Percentiles rank a stretch among this genome's conserved stretches.
Evolutionary conservation across 2,113 vertebrate species (phyloP).

Genomic region (Scomber japonicus): DNA sequence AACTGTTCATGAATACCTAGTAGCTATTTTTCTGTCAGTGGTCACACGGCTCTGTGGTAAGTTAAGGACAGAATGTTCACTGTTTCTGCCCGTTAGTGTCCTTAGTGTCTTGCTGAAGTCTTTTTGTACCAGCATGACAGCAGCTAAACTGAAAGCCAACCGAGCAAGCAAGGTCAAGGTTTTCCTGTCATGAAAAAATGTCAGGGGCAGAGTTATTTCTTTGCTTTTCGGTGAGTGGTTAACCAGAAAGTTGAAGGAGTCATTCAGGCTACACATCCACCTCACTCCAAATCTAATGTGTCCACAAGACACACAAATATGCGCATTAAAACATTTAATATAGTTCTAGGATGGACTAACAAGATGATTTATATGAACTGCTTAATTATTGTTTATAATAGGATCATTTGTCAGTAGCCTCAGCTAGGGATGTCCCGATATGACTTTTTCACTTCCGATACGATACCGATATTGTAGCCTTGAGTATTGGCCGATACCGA

Average conservation of each 20-base stretch:
- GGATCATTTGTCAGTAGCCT: background rate
- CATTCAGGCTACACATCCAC: background rate
- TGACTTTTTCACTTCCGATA: no score
- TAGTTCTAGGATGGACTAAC: background rate
- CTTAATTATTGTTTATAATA: background rate
- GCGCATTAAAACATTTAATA: background rate
- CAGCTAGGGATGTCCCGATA: no score
- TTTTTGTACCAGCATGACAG: constrained; percentile 16
- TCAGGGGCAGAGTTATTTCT: background rate
- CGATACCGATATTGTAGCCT: no score
- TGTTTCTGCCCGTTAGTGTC: constrained; percentile 3
- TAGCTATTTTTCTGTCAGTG: constrained; percentile 36
- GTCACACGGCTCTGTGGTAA: constrained; percentile 2
- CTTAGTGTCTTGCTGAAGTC: background rate
- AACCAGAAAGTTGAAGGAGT: constrained; percentile 5
- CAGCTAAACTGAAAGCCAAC: constrained; percentile 37
- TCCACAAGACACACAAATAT: background rate
- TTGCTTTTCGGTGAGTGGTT: background rate
- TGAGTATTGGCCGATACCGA: no score
- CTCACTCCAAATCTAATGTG: background rate
- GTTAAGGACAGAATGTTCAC: constrained; percentile 42
- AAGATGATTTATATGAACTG: background rate
- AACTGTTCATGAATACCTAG: constrained; percentile 57
- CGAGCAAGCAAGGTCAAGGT: constrained; percentile 6
- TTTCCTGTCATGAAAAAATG: background rate